A percentile compares a stretch with the other conserved stretches of the same genome.
Conservation (phyloP, 2,888 invertebrate genomes). For the Drosophila putrida region DNA sequence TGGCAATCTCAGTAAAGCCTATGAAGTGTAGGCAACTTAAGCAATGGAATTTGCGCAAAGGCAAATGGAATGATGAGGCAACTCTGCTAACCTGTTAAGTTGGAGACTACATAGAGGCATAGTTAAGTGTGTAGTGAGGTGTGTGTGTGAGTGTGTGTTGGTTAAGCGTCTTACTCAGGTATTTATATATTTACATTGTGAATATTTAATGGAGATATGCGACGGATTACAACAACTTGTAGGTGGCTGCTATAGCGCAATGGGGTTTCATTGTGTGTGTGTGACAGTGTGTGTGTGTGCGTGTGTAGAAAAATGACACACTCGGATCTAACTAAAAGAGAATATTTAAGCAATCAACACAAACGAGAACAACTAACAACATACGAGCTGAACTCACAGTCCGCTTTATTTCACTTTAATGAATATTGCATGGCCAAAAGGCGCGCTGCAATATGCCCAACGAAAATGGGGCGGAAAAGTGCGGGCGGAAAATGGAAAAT, state of each 20-base stretch:
- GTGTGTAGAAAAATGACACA: constrained; percentile 61
- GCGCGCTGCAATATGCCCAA: constrained; percentile 20
- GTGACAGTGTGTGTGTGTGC: constrained; percentile 27
- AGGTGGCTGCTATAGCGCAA: constrained; percentile 12
- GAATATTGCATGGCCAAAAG: constrained; percentile 66
- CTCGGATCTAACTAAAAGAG: constrained; percentile 60
- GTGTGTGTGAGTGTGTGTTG: constrained; percentile 34
- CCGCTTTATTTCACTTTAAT: constrained; percentile 65
- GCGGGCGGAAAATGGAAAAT: neutral
- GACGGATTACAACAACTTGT: constrained; percentile 71
- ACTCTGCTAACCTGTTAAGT: constrained; percentile 19
- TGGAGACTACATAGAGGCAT: constrained; percentile 1
- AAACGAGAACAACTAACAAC: constrained; percentile 1
- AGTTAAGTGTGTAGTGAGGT: neutral
- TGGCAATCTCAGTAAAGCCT: constrained; percentile 59
- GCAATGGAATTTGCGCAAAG: constrained; percentile 61
- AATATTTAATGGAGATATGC: constrained; percentile 78
- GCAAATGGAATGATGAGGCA: constrained; percentile 31
- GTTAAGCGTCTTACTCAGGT: constrained; percentile 78
- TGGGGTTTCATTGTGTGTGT: constrained; percentile 12
- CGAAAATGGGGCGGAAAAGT: neutral
- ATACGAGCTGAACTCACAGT: constrained; percentile 13
- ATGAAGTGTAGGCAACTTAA: constrained; percentile 62
- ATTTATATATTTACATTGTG: constrained; percentile 81
- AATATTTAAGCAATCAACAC: constrained; percentile 71